Evolutionary conservation across 2,797 vertebrate genomes (phyloP).

Genomic region (Propithecus perrieri): DNA sequence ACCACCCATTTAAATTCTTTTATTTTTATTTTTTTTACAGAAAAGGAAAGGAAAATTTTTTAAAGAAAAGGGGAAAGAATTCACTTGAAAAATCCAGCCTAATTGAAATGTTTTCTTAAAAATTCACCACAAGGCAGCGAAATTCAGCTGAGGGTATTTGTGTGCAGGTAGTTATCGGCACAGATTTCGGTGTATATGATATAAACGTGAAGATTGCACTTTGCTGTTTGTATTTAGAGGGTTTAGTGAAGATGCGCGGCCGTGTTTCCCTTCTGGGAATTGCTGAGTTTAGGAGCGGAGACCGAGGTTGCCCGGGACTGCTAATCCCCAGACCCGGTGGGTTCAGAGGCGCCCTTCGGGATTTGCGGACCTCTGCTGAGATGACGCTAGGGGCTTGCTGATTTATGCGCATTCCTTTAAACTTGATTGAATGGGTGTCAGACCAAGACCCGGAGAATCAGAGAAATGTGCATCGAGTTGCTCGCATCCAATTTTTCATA

Average conservation of each 20-base stretch:
- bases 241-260: neutral
- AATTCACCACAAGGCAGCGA: neutral
- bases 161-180: neutral
- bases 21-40: neutral
- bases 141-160: neutral
- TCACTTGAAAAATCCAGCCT: neutral
- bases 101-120: conserved; percentile 48
- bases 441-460: conserved; percentile 65
- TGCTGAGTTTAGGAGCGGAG: neutral
- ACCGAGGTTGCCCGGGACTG: neutral
- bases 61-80: neutral
- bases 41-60: neutral
- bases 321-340: conserved; percentile 22
- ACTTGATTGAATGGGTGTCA: conserved; percentile 76
- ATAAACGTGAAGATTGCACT: neutral
- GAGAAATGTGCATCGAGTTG: conserved; percentile 55
- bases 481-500: conserved; percentile 69
- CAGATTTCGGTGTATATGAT: neutral
- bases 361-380: neutral
- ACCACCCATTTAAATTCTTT: neutral
- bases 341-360: conserved; percentile 57
- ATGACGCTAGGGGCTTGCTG: conserved; percentile 56
- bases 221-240: neutral
- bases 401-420: conserved; percentile 77
- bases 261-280: neutral